Percentiles rank a stretch among this genome's conserved stretches.
Conservation (phyloP, 2,797 vertebrate species). For the Stomatorhinus walkeri region DNA sequence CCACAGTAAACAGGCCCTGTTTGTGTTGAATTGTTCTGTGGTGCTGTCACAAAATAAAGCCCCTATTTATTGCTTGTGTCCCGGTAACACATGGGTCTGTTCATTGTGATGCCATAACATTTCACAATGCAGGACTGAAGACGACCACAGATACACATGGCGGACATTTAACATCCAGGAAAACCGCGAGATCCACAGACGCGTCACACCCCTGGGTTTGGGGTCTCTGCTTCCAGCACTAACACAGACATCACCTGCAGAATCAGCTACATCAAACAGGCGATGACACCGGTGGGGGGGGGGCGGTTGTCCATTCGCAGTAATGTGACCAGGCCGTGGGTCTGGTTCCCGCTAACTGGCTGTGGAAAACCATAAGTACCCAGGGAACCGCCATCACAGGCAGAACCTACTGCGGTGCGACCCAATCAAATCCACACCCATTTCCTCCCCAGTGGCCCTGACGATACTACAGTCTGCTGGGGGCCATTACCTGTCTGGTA, state of each 20-base stretch:
- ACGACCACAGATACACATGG: not conserved
- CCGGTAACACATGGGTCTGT: not conserved
- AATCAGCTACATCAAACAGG: not conserved
- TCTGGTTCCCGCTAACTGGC: not conserved
- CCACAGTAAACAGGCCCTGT: not conserved
- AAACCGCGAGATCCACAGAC: not conserved
- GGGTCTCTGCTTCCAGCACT: not conserved
- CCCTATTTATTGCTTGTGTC: not conserved
- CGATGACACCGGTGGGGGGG: not conserved
- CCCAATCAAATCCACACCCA: not conserved
- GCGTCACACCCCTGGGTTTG: not conserved
- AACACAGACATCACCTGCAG: not conserved
- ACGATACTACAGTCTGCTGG: not conserved
- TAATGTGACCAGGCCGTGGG: not conserved
- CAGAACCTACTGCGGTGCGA: not conserved
- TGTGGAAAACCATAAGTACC: not conserved
- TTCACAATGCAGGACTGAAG: not conserved
- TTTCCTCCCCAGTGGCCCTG: not conserved
- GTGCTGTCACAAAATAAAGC: not conserved
- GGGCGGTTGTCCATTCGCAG: not conserved
- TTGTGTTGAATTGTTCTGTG: not conserved
- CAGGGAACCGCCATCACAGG: not conserved
- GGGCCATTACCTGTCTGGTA: constrained; percentile 82
- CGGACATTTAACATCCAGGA: not conserved
- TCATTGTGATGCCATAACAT: not conserved